These are phyloP conservation scores for Epizoanthus fatuus DNA, from an alignment of 92 coral and sea anemone genomes.

Conservation along the genomic window DNA sequence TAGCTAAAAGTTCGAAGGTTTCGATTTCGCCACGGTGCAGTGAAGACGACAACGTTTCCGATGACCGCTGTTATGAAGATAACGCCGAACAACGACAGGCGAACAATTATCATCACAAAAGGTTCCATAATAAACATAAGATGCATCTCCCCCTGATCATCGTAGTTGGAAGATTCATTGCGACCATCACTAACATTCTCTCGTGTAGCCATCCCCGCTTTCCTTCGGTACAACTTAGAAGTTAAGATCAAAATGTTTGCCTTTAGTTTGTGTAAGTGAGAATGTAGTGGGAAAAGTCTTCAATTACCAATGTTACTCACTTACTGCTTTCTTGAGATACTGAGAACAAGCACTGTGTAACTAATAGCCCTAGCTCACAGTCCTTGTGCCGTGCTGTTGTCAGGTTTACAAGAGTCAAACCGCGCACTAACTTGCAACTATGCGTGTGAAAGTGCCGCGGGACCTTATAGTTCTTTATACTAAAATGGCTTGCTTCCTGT, in stretches of 20 bases:
- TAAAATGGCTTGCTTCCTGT: background rate
- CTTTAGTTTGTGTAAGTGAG: background rate
- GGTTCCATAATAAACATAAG: slow-evolving; percentile 53
- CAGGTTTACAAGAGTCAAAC: background rate
- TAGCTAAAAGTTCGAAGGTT: slow-evolving; percentile 72
- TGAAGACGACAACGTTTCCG: slow-evolving; percentile 69
- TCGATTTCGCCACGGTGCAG: slow-evolving; percentile 64
- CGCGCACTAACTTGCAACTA: background rate
- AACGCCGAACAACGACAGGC: slow-evolving; percentile 62
- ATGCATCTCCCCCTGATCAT: background rate
- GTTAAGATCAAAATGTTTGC: background rate
- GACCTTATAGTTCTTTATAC: background rate
- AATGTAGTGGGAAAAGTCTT: background rate
- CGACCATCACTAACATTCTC: background rate
- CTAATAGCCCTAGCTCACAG: background rate
- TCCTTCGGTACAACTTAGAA: background rate
- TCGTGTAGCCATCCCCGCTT: background rate
- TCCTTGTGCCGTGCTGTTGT: background rate
- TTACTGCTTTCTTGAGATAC: background rate
- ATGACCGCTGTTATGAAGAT: slow-evolving; percentile 66
- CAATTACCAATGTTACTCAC: background rate
- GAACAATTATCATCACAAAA: slow-evolving; percentile 51
- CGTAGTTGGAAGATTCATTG: background rate
- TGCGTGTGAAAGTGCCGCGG: background rate
- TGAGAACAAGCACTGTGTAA: background rate